Percentiles rank a stretch among this genome's conserved stretches.
Conservation (phyloP, 2,888 invertebrate species). For the Agrenia bidenticulata region DNA sequence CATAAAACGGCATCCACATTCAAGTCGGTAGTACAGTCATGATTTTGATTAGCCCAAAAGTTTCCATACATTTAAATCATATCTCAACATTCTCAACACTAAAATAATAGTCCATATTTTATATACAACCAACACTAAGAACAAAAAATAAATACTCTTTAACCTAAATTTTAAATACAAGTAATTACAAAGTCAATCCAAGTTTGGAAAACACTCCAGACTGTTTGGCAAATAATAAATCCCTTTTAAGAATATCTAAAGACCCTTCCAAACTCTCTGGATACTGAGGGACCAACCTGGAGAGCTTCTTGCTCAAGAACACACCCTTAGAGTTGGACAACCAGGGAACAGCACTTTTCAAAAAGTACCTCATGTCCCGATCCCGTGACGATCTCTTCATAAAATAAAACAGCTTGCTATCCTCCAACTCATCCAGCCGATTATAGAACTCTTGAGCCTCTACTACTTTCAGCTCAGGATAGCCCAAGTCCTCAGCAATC, state of each 20-base stretch:
- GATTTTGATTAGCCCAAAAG: too few species aligned
- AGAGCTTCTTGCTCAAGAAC: conserved; percentile 9
- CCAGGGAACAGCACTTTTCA: neutral
- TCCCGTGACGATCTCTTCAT: neutral
- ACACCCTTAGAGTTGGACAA: neutral
- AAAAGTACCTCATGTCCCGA: neutral
- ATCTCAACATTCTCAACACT: too few species aligned
- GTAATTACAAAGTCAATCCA: too few species aligned
- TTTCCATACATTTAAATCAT: too few species aligned
- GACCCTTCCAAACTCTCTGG: neutral
- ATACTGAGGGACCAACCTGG: neutral
- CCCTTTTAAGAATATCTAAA: neutral
- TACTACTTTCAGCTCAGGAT: conserved; percentile 11
- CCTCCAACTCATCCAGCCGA: neutral
- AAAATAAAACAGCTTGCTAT: neutral
- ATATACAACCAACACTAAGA: too few species aligned
- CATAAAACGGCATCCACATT: too few species aligned
- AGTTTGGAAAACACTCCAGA: conserved; percentile 1
- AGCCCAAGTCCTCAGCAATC: neutral
- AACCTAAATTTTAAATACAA: too few species aligned
- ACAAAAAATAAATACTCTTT: too few species aligned
- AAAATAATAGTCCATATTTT: too few species aligned
- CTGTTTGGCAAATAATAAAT: conserved; percentile 13
- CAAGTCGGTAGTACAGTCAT: too few species aligned
- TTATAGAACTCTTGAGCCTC: neutral